Evolutionary conservation across 2,888 invertebrate species (phyloP), one percentile per base, ranked within the genome.

Genomic region (Phyllotreta striolata): DNA sequence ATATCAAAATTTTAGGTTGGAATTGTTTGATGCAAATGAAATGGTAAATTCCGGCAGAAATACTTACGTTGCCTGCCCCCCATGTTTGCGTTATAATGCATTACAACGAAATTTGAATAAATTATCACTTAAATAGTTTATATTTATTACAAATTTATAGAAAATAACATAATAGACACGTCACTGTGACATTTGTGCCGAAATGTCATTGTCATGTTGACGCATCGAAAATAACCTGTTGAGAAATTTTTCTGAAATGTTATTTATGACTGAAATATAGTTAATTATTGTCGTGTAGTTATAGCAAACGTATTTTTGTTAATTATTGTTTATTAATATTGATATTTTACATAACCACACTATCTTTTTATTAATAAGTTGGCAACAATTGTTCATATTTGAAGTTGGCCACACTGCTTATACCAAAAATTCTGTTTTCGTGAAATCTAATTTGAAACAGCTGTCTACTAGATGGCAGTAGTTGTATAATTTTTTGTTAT

Each of bases 41-140:
- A 44, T 47, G 51, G 46, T 6, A 51, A 57, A 39, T 39, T 39
- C 43, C 12, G 38, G 39, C n/a, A 54, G 59, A 41, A 55, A 60
- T 61, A 77, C 77, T 77, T 77, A 82, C 82, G 69, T 69, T 75
- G 79, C 62, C 80, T 74, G 43, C 76, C 71, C 51, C 78, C 77
- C 43, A 79, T 73, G 69, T 79, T 81, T 51, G 81, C 81, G 70
- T 82, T 81, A 68, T 79, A 81, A 74, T 81, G 80, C 82, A 82
- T 82, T 61, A 55, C 62, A 56, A 13, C 7, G 54, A 40, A 24
- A 44, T 39, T 60, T 34, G 9, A 37, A 12, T 0, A 47, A 41
- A 51, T 43, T 59, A 37, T 39, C 46, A 14, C 57, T 51, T 44
- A 24, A 57, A 52, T 56, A 52, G 40, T 49, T 35, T 49, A 51